Conservation (phyloP, 2,797 vertebrate species). For the Syncerus caffer region DNA sequence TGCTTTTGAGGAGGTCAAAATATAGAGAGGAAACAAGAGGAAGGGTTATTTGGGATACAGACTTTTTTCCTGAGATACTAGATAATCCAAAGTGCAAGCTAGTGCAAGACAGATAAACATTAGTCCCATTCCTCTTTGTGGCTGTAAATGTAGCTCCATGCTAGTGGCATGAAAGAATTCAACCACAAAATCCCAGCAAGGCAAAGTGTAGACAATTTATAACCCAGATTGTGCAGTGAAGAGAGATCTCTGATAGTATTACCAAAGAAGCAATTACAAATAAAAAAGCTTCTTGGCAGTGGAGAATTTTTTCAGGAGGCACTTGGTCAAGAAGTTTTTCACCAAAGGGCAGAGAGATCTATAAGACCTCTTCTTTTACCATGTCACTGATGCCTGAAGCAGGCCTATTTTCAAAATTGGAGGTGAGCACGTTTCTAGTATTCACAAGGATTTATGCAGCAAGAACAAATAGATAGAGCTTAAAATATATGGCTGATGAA, state of each 20-base stretch:
- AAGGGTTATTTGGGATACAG: neutral
- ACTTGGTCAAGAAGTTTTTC: neutral
- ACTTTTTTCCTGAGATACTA: neutral
- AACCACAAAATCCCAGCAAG: conserved; percentile 1
- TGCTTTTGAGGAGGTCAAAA: conserved; percentile 24
- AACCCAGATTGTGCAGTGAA: neutral
- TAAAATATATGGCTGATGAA: neutral
- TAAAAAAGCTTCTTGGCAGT: neutral
- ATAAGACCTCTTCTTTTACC: neutral
- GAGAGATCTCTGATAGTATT: neutral
- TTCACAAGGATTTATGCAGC: neutral
- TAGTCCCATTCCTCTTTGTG: neutral
- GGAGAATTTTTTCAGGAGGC: neutral
- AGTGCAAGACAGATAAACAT: neutral
- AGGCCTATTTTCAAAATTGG: neutral
- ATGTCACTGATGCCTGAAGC: neutral
- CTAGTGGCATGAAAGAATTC: neutral
- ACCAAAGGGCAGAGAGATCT: neutral
- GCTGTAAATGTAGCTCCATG: neutral
- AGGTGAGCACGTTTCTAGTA: neutral
- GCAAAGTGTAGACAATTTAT: neutral
- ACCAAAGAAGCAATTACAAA: conserved; percentile 15
- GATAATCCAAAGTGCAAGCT: neutral
- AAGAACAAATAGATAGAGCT: neutral
- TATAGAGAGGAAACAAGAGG: neutral